Evolutionary conservation across 2,113 vertebrate genomes (phyloP).

Genomic region (Paradoxurus hermaphroditus): DNA sequence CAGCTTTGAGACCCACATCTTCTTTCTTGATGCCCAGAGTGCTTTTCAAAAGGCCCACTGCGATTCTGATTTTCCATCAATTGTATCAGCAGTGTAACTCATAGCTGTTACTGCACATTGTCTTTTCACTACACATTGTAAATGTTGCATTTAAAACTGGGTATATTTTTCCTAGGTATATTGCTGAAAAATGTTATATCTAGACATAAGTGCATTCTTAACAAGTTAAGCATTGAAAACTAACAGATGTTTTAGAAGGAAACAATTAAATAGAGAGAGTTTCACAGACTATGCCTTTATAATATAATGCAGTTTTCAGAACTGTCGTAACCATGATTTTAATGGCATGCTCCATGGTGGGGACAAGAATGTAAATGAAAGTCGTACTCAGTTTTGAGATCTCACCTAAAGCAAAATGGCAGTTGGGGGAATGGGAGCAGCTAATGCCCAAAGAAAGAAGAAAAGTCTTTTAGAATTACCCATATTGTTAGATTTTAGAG

Average conservation of each 20-base stretch:
- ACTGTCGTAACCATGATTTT: neutral
- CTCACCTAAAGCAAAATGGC: neutral
- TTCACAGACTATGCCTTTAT: neutral
- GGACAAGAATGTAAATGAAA: neutral
- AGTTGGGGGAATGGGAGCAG: neutral
- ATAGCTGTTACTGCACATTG: neutral
- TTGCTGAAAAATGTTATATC: neutral
- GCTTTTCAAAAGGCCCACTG: neutral
- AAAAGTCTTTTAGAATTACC: neutral
- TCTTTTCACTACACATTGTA: neutral
- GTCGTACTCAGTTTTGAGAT: neutral
- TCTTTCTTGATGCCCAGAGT: neutral
- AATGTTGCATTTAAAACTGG: neutral
- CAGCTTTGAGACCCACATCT: neutral
- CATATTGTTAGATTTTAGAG: neutral
- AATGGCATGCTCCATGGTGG: neutral
- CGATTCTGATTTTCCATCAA: neutral
- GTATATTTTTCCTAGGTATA: neutral
- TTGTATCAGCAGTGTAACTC: neutral
- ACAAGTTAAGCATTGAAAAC: neutral
- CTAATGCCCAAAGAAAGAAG: neutral
- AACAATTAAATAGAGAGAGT: neutral
- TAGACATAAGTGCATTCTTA: neutral
- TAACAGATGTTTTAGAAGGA: neutral
- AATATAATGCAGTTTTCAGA: neutral